A percentile compares a stretch with the other conserved stretches of the same genome.
Evolutionary conservation across 1,140 invertebrate species (phyloP).

Genomic region (Pentalonia nigronervosa): DNA sequence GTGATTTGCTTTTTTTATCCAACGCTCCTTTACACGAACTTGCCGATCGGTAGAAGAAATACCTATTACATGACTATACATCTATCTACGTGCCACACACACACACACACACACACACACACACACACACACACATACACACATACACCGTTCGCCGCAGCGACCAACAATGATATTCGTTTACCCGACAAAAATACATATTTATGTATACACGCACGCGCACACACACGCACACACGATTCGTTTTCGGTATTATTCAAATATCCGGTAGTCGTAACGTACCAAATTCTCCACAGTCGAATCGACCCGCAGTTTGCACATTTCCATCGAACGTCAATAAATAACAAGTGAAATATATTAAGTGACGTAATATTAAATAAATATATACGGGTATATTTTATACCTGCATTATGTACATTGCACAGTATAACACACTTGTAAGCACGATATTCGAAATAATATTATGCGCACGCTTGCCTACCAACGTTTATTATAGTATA

Average conservation of each 20-base stretch:
- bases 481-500: not conserved
- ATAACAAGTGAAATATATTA: constrained; percentile 28
- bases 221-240: not conserved
- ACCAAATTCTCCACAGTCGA: not conserved
- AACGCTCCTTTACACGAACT: not conserved
- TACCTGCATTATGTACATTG: not conserved
- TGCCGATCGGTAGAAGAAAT: not conserved
- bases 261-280: constrained; percentile 11
- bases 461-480: not conserved
- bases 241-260: constrained; percentile 44
- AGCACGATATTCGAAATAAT: not conserved
- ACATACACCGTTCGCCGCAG: not conserved
- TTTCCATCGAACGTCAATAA: constrained; percentile 10
- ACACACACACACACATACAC: too few species aligned
- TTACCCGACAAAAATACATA: not conserved
- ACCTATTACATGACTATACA: not conserved
- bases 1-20: not conserved
- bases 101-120: too few species aligned
- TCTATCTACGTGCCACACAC: not conserved
- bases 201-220: not conserved
- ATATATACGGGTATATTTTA: not conserved
- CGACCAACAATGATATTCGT: constrained; percentile 9
- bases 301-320: not conserved
- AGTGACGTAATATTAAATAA: not conserved
- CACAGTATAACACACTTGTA: not conserved